Conservation (phyloP, 2,113 vertebrate genomes). For the Azemiops feae region DNA sequence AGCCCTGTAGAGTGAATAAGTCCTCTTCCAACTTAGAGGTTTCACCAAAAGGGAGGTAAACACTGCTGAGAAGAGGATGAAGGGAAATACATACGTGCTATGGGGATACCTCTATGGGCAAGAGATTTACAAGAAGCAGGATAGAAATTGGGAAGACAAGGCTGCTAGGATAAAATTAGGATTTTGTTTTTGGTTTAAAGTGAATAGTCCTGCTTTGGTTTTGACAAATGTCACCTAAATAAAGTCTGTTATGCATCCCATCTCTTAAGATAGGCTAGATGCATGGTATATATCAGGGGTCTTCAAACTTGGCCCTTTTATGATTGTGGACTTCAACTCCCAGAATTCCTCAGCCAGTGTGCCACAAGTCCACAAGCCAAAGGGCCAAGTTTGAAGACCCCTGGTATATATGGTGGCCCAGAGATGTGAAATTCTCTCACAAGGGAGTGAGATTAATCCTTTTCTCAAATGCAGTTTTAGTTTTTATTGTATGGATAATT, state of each 20-base stretch:
- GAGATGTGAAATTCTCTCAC: neutral
- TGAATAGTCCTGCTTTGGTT: neutral
- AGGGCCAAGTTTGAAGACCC: too few relatives aligned
- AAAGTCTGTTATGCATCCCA: neutral
- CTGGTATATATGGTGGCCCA: neutral
- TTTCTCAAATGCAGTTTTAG: neutral
- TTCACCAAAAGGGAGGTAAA: slow-evolving; percentile 36
- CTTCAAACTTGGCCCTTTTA: too few relatives aligned
- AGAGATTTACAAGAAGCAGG: neutral
- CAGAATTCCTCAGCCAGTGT: too few relatives aligned
- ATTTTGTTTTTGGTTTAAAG: neutral
- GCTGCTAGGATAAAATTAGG: neutral
- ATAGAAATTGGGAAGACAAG: neutral
- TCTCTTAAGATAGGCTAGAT: neutral
- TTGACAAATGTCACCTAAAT: neutral
- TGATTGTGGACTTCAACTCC: too few relatives aligned
- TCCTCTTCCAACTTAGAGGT: neutral
- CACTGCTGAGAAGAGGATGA: slow-evolving; percentile 8
- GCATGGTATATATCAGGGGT: neutral
- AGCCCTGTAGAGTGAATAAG: slow-evolving; percentile 49
- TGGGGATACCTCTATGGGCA: neutral
- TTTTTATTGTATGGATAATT: neutral
- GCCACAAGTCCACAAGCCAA: too few relatives aligned
- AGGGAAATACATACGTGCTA: slow-evolving; percentile 16
- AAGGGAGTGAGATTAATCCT: neutral